Percentiles rank a stretch among this genome's conserved stretches.
These are phyloP conservation scores for Piscicola geometra DNA, from an alignment of 2,888 invertebrate species.

Conservation along the genomic window DNA sequence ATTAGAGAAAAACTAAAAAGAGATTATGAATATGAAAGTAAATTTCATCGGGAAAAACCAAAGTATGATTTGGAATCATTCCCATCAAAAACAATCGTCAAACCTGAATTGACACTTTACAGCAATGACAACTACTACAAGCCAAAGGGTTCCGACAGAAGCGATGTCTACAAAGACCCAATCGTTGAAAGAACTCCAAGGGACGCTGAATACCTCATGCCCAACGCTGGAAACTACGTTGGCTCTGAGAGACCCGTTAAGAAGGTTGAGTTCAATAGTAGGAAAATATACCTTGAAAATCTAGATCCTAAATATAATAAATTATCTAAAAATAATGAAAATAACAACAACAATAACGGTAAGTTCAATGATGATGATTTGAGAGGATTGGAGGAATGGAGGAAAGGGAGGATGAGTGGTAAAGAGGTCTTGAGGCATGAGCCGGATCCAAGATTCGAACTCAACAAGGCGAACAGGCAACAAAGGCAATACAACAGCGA, in stretches of 20 bases:
- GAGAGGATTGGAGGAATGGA: conserved; percentile 19
- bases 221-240: not conserved
- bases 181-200: too few relatives aligned
- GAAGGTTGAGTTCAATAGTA: not conserved
- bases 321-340: not conserved
- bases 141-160: too few relatives aligned
- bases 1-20: too few relatives aligned
- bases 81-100: too few relatives aligned
- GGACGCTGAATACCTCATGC: not conserved
- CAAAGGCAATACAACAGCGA: too few relatives aligned
- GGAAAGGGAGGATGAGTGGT: not conserved
- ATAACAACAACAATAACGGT: not conserved
- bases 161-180: too few relatives aligned
- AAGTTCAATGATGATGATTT: conserved; percentile 10
- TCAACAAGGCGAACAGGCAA: not conserved
- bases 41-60: too few relatives aligned
- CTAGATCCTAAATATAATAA: not conserved
- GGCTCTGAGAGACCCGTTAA: not conserved
- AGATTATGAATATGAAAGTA: too few relatives aligned
- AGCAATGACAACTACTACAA: too few relatives aligned
- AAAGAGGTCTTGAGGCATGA: not conserved
- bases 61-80: too few relatives aligned
- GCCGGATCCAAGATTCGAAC: not conserved
- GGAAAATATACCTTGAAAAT: not conserved
- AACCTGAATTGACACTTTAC: too few relatives aligned